Base-by-base conservation (phyloP, 2,888 invertebrate genomes). In the Celastrina argiolus region DNA sequence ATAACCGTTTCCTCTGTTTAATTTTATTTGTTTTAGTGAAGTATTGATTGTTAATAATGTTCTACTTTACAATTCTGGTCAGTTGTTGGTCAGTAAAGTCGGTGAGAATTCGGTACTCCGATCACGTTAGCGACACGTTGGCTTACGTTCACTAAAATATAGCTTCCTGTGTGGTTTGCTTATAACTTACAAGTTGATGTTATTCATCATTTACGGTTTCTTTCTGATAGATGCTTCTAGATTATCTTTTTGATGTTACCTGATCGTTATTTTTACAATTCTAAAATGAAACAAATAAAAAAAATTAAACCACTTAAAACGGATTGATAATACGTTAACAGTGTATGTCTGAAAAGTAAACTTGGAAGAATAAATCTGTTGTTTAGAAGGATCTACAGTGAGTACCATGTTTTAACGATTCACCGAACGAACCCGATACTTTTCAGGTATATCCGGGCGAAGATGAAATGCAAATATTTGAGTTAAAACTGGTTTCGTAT, bases 401-500 rank as follows among this genome's bases (percentile, higher is more conserved):
- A 22, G 22, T 51, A 10, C 22, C 12, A 51, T 51, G 10, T 22
- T 18, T 22, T 51, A 12, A 26, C 26, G 51, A 26, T 51, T 51
- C 14, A 12, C 22, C 12, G 5, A 51, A 51, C 10, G 45, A 45
- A 51, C 16, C 14, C 51, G 51, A 26, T 22, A 51, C 14, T 51
- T 51, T 51, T 51, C 22, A 51, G 51, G 51, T 51, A 51, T 4
- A 18, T 10, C 4, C 22, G 22, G 14, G 22, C 61, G 39, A 22
- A 22, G 61, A 61, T 61, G 39, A 39, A 61, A 61, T 39, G 39
- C 39, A 61, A 61, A 61, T 61, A 61, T 39, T 61, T 61, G 36
- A 61, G 12, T 61, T 36, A 8, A 61, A 61, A 39, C 69, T 14
- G 31, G 63, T 56, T 67, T 63, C 42, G 36, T 51, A 28, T 64